These are phyloP conservation scores for Clarias batrachus DNA, from an alignment of 2,113 vertebrate species.

Conservation along the genomic window DNA sequence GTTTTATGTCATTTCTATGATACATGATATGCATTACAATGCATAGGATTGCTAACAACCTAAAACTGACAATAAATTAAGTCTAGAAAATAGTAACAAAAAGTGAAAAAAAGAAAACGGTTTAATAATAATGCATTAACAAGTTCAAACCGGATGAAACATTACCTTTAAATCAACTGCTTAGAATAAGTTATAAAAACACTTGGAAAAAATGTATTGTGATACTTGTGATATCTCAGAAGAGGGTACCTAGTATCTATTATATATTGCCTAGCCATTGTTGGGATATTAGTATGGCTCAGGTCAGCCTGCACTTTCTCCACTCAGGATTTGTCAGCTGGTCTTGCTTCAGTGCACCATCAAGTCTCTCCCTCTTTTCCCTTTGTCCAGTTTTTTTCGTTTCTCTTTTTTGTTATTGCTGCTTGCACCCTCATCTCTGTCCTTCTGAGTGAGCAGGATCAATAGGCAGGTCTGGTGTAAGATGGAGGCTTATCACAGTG, in stretches of 20 bases:
- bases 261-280: not conserved
- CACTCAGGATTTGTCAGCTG: constrained; percentile 20
- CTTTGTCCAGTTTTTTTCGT: not conserved
- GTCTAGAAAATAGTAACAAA: not conserved
- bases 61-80: not conserved
- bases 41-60: not conserved
- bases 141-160: not conserved
- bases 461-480: constrained; percentile 62
- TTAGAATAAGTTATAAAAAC: not conserved
- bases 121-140: not conserved
- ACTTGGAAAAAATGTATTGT: not conserved
- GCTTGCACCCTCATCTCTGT: constrained; percentile 32
- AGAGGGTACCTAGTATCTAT: not conserved
- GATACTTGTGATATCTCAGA: not conserved
- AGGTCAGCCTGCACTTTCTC: constrained; percentile 15
- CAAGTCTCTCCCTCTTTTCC: not conserved
- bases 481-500: constrained; percentile 64
- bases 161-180: not conserved
- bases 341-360: constrained; percentile 9
- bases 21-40: not conserved
- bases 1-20: not conserved
- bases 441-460: constrained; percentile 61
- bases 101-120: not conserved
- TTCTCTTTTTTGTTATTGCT: not conserved
- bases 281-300: constrained; percentile 6